Evolutionary conservation across 2,797 vertebrate genomes (phyloP), one percentile per base, ranked within the genome.

Genomic region (Semotilus atromaculatus): DNA sequence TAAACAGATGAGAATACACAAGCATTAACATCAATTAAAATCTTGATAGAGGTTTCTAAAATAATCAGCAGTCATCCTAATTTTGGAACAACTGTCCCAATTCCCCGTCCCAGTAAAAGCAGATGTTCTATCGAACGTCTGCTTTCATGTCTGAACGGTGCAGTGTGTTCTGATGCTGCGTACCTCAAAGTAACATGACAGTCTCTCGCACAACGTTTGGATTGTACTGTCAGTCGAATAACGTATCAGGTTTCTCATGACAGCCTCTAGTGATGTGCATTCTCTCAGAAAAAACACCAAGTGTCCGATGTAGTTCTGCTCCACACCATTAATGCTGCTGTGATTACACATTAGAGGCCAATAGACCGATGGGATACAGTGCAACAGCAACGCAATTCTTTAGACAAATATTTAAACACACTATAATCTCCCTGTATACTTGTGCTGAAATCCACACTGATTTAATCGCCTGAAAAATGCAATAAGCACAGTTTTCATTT

Each of bases 11-110:
- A 83, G 83, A 74, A 77, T 60, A 84, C 76, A 75, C 55, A 82
- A 76, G 80, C 88, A 91, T 92, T 36, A 72, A 89, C 87, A 90
- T 90, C 87, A 91, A 91, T 92, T 92, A 90, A 85, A 90, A 88
- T 71, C 60, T 64, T 91, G 89, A 93, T 83, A 87, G 88, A 90
- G 67, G 82, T 81, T 80, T 86, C 88, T 83, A 90, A 90, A 94
- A 90, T 88, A 85, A 93, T 92, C 89, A 88, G 85, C 86, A 23
- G 83, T 85, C 82, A 90, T 88, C 87, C 91, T 92, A 88, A 87
- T 93, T 93, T 91, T 88, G 85, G 73, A 74, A 88, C 72, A 89
- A 84, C 89, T 89, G 93, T 89, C 91, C 93, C 88, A 95, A 86
- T 95, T 95, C 88, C 89, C 84, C 88, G 92, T 92, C 93, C 93